A percentile compares a stretch with the other conserved stretches of the same genome.
Evolutionary conservation across 2,888 invertebrate species (phyloP).

Genomic region (Cordilura impudica): DNA sequence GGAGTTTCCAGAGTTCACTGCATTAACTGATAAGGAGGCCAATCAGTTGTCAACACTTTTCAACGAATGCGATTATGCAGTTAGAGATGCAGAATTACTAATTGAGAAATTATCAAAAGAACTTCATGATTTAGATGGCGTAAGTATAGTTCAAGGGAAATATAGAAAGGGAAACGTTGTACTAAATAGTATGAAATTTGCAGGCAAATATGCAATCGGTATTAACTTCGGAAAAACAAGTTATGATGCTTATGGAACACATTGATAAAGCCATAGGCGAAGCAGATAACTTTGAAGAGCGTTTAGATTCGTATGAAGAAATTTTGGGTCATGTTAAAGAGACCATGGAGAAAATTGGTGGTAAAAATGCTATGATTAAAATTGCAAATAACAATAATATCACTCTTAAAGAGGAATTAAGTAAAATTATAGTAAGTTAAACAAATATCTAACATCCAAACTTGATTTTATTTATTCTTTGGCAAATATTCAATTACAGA

Average conservation of each 20-base stretch:
- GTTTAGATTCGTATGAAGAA: conserved; percentile 88
- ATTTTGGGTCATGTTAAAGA: conserved; percentile 90
- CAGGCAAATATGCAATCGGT: conserved; percentile 93
- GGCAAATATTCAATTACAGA: conserved; percentile 76
- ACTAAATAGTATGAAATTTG: neutral
- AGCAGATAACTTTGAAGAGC: conserved; percentile 85
- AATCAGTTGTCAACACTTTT: conserved; percentile 90
- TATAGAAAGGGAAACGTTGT: neutral
- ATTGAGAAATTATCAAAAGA: conserved; percentile 90
- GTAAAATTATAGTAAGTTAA: conserved; percentile 85
- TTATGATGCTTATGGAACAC: conserved; percentile 86
- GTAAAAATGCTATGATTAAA: conserved; percentile 92
- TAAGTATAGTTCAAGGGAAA: conserved; percentile 73
- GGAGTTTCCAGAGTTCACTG: conserved; percentile 85
- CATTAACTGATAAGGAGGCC: conserved; percentile 90
- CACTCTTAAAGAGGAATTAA: conserved; percentile 87
- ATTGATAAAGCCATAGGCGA: conserved; percentile 88
- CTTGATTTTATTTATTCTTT: neutral
- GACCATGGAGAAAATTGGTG: conserved; percentile 93
- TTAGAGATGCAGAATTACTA: conserved; percentile 89
- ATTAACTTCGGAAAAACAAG: conserved; percentile 91
- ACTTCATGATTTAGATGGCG: conserved; percentile 90
- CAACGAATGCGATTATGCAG: conserved; percentile 90
- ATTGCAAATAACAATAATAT: conserved; percentile 92
- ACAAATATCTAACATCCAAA: neutral